A percentile compares a stretch with the other conserved stretches of the same genome.
phyloP scores from a whole-genome alignment of 2,113 vertebrate genomes.

The Sterrhoptilus dennistouni region DNA sequence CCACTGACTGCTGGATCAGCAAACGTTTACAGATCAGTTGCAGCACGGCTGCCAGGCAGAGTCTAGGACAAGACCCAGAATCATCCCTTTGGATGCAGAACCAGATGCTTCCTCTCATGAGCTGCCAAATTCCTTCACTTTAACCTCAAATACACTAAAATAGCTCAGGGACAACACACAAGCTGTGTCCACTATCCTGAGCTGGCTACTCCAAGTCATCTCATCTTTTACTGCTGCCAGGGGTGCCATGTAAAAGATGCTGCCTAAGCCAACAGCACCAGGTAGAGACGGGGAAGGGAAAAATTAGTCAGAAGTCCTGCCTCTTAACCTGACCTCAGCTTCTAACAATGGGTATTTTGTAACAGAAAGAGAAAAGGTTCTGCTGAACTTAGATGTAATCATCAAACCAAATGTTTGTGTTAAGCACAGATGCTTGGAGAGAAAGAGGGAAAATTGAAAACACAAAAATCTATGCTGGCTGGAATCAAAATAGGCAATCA shows the following conservation, averaged over 20 bases:
- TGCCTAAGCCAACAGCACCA: neutral
- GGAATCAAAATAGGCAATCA: neutral
- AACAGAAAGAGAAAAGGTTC: neutral
- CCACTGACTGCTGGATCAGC: neutral
- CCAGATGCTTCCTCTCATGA: slow-evolving; percentile 9
- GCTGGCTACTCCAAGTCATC: neutral
- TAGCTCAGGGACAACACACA: neutral
- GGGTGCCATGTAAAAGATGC: neutral
- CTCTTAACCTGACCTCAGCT: neutral
- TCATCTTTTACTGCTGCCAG: neutral
- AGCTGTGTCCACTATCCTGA: neutral
- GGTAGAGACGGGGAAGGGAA: neutral
- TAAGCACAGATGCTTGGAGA: slow-evolving; percentile 14
- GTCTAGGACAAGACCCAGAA: neutral
- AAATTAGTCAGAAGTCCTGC: neutral
- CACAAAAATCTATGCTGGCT: neutral
- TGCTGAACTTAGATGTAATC: neutral
- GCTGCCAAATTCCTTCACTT: neutral
- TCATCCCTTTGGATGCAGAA: neutral
- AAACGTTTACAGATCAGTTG: neutral
- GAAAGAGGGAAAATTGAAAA: neutral
- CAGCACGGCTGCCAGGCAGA: neutral
- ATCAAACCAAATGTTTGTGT: slow-evolving; percentile 12
- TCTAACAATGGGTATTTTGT: neutral
- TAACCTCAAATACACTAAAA: neutral